Evolutionary conservation across 2,113 vertebrate genomes (phyloP).

Genomic region (Aythya baeri): DNA sequence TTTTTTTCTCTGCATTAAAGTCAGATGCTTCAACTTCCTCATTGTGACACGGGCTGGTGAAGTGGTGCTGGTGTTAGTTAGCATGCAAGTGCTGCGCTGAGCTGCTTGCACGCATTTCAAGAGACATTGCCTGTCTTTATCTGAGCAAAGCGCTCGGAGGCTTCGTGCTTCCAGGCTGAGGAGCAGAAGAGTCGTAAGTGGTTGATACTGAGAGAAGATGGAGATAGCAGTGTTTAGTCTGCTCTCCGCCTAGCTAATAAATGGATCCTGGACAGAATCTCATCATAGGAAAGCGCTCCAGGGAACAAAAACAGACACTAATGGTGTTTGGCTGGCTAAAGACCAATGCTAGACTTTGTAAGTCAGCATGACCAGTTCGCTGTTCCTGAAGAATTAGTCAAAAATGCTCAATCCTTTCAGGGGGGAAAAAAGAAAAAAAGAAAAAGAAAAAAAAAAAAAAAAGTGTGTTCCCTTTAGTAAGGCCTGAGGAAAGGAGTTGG

Average conservation of each 20-base stretch:
- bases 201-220: background rate
- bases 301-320: background rate
- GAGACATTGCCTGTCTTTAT: background rate
- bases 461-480: background rate
- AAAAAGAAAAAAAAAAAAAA: background rate
- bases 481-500: background rate
- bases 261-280: background rate
- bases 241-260: background rate
- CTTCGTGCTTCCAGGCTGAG: background rate
- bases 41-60: background rate
- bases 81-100: background rate
- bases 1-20: background rate
- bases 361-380: background rate
- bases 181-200: background rate
- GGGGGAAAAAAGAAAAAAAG: background rate
- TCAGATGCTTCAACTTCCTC: background rate
- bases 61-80: background rate
- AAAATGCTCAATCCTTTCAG: background rate
- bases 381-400: background rate
- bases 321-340: background rate
- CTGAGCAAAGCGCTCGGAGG: background rate
- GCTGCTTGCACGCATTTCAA: background rate
- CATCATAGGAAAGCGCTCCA: fast-evolving
- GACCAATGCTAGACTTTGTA: background rate
- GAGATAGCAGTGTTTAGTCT: background rate